phyloP scores from a whole-genome alignment of 2,888 invertebrate species.

The Hyposoter dolosus region DNA sequence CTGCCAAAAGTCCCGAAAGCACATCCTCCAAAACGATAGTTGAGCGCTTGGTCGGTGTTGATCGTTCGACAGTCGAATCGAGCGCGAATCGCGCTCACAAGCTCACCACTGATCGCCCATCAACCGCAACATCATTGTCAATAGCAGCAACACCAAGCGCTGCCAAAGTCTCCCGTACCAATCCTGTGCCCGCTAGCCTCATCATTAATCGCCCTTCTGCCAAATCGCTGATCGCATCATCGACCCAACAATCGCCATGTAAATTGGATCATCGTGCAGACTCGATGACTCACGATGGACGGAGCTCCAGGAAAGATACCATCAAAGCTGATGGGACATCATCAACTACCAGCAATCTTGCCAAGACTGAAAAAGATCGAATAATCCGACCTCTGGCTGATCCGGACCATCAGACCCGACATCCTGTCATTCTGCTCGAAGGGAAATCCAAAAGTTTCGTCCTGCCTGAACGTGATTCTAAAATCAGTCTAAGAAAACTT shows the following conservation, averaged over 20 bases:
- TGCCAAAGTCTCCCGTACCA: slow-evolving; percentile 54
- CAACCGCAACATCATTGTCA: slow-evolving; percentile 43
- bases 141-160: slow-evolving; percentile 31
- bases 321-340: slow-evolving; percentile 35
- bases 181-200: slow-evolving; percentile 65
- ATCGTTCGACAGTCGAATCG: slow-evolving; percentile 20
- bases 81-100: slow-evolving; percentile 16
- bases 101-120: slow-evolving; percentile 41
- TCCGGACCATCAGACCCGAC: slow-evolving; percentile 71
- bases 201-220: slow-evolving; percentile 56
- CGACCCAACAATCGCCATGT: slow-evolving; percentile 60
- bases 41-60: slow-evolving; percentile 23
- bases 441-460: slow-evolving; percentile 81
- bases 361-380: slow-evolving; percentile 66
- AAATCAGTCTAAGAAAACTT: slow-evolving; percentile 8
- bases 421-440: slow-evolving; percentile 76
- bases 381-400: slow-evolving; percentile 77
- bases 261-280: slow-evolving; percentile 47
- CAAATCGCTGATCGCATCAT: slow-evolving; percentile 53
- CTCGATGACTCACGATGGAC: slow-evolving; percentile 66
- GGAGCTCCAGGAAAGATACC: slow-evolving; percentile 61
- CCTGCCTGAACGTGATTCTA: slow-evolving; percentile 75
- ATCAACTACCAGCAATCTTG: slow-evolving; percentile 8
- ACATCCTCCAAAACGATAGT: slow-evolving; percentile 33
- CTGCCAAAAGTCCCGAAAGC: slow-evolving; percentile 73